These are phyloP conservation scores for Pseudorhiza aurosa DNA, from an alignment of 30 jellyfish, hydroid and myxozoan species.

Conservation along the genomic window DNA sequence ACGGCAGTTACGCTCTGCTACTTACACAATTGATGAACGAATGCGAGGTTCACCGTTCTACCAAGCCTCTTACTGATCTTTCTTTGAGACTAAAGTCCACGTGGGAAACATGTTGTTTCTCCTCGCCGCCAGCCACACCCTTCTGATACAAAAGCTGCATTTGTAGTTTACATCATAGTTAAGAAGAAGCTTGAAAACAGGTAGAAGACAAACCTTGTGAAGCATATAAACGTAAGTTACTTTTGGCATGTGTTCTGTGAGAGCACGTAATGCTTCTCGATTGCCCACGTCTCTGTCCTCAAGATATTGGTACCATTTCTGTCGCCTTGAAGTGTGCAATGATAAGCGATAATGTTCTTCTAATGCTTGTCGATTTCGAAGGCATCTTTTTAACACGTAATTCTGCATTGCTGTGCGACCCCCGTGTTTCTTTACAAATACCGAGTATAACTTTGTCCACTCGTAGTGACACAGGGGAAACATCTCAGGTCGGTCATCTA, in stretches of 20 bases:
- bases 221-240: conserved; percentile 88
- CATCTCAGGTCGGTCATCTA: conserved; percentile 86
- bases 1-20: too few species aligned
- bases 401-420: conserved; percentile 89
- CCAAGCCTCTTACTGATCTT: too few species aligned
- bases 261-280: conserved; percentile 87
- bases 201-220: conserved; percentile 70
- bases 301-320: conserved; percentile 92
- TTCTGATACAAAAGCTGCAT: too few species aligned
- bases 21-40: too few species aligned
- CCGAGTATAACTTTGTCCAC: conserved; percentile 89
- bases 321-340: conserved; percentile 91
- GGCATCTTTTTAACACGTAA: conserved; percentile 87
- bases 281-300: conserved; percentile 96
- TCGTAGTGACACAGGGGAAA: conserved; percentile 97
- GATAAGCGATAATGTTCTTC: conserved; percentile 94
- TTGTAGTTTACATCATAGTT: too few species aligned
- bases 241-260: conserved; percentile 96
- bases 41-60: too few species aligned
- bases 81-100: too few species aligned
- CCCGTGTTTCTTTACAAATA: conserved; percentile 81
- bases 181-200: not conserved
- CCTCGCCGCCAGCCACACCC: too few species aligned
- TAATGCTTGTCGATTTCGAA: conserved; percentile 89
- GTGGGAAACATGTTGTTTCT: too few species aligned